Evolutionary conservation across 2,888 invertebrate species (phyloP).

Genomic region (Agrotis clavis): DNA sequence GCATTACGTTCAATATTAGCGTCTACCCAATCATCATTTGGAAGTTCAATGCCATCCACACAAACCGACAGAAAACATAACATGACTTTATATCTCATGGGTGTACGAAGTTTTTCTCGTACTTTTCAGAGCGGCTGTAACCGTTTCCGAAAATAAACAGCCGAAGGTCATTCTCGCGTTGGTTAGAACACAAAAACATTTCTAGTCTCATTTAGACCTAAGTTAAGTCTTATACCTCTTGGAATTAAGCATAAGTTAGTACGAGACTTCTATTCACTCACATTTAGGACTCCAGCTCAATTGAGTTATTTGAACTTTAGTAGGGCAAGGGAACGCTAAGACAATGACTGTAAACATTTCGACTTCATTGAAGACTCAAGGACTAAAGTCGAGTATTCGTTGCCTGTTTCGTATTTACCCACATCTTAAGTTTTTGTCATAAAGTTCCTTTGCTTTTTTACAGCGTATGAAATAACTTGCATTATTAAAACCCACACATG

Average conservation of each 20-base stretch:
- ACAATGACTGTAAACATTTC: constrained; percentile 39
- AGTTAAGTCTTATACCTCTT: not conserved
- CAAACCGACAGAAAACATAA: no score
- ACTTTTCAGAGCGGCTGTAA: no score
- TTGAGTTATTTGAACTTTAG: constrained; percentile 46
- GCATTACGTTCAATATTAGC: no score
- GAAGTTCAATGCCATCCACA: no score
- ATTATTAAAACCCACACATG: not conserved
- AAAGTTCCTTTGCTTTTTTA: not conserved
- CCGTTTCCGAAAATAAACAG: not conserved
- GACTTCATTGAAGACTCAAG: constrained; percentile 14
- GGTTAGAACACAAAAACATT: constrained; percentile 1
- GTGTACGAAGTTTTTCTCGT: no score
- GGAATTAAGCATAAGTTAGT: constrained; percentile 22
- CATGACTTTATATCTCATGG: no score
- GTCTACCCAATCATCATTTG: no score
- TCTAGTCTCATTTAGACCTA: not conserved
- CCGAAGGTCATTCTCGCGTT: not conserved
- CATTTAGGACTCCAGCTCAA: constrained; percentile 15
- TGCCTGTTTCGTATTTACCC: constrained; percentile 26
- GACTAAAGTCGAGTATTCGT: constrained; percentile 9
- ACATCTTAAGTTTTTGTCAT: constrained; percentile 11
- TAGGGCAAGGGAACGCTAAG: constrained; percentile 14
- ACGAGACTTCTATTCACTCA: constrained; percentile 23
- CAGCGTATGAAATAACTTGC: not conserved